These are phyloP conservation scores for Lates calcarifer DNA, from an alignment of 2,113 vertebrate genomes.

Conservation along the genomic window DNA sequence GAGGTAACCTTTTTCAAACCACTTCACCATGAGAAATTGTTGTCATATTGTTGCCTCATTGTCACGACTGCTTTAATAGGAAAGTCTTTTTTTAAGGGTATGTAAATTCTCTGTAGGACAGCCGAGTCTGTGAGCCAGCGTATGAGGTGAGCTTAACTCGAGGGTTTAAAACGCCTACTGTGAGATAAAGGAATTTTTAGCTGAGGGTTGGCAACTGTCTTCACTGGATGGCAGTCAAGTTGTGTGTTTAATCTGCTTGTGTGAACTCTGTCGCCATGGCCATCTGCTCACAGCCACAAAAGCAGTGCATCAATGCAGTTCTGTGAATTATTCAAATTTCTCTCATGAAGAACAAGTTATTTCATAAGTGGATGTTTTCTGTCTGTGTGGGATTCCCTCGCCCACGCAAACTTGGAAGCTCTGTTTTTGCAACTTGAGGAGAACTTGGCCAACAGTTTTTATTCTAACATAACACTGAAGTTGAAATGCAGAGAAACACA, in stretches of 20 bases:
- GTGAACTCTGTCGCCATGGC: conserved; percentile 49
- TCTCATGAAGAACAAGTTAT: conserved; percentile 35
- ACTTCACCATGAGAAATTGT: conserved; percentile 32
- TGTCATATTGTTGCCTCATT: conserved; percentile 29
- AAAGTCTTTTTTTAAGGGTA: conserved; percentile 33
- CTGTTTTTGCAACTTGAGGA: background rate
- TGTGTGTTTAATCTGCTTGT: conserved; percentile 56
- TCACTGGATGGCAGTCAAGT: conserved; percentile 54
- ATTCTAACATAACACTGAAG: background rate
- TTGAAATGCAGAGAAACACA: background rate
- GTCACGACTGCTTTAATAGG: conserved; percentile 30
- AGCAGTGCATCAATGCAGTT: conserved; percentile 2
- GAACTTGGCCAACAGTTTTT: background rate
- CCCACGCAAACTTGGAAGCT: background rate
- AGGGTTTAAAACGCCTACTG: conserved; percentile 50
- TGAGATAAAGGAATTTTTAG: conserved; percentile 52
- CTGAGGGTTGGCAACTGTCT: conserved; percentile 51
- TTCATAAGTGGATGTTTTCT: conserved; percentile 17
- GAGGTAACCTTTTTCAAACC: conserved; percentile 35
- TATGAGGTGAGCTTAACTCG: conserved; percentile 37
- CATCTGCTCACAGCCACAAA: conserved; percentile 60
- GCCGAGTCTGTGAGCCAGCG: background rate
- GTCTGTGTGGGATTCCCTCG: conserved; percentile 20
- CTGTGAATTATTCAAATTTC: conserved; percentile 32
- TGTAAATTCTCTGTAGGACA: conserved; percentile 34